These are phyloP conservation scores for Pseudococcus jackbeardsleyi DNA, from an alignment of 2,888 invertebrate genomes.

Conservation along the genomic window DNA sequence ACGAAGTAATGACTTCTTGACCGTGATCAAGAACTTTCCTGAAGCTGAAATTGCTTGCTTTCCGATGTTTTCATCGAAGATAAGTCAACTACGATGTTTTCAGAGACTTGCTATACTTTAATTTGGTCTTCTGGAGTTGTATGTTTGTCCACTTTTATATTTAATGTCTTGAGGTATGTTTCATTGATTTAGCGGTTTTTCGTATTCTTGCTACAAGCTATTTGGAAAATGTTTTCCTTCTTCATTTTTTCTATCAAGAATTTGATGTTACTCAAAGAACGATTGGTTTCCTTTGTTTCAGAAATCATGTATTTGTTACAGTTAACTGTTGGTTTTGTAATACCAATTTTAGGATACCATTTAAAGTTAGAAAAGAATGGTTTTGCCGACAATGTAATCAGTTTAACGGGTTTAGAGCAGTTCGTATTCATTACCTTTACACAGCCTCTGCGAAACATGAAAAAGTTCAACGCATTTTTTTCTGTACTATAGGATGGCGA, in stretches of 20 bases:
- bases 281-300: slow-evolving; percentile 65
- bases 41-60: no score
- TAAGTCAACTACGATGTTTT: neutral
- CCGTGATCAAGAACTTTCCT: no score
- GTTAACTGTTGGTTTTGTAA: slow-evolving; percentile 73
- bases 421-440: slow-evolving; percentile 66
- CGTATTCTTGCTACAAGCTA: no score
- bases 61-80: no score
- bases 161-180: neutral
- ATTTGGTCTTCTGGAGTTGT: neutral
- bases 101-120: neutral
- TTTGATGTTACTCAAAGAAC: neutral
- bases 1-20: no score
- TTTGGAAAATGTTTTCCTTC: neutral
- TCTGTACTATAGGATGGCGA: slow-evolving; percentile 67
- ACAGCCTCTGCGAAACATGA: neutral
- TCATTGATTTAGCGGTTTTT: neutral
- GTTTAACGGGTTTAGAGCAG: slow-evolving; percentile 72
- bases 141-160: neutral
- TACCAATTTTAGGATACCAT: slow-evolving; percentile 70
- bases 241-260: neutral
- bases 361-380: slow-evolving; percentile 70
- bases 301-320: slow-evolving; percentile 69
- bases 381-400: slow-evolving; percentile 72
- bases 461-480: neutral